Evolutionary conservation across 2,113 vertebrate species (phyloP).

Genomic region (Gnathonemus echidnorhynchus): DNA sequence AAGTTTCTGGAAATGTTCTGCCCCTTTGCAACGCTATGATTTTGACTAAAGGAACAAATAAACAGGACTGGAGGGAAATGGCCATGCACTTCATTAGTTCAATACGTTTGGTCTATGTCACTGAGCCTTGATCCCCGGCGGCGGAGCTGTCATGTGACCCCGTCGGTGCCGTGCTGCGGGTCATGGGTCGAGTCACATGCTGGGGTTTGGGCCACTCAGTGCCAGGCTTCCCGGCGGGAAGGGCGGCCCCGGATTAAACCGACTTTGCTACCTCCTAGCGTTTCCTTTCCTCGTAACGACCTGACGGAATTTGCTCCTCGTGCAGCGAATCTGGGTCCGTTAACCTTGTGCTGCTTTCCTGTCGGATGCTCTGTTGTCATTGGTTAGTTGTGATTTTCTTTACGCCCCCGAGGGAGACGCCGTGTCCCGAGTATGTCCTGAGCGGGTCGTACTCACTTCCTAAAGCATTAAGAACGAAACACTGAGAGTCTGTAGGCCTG

Average conservation of each 20-base stretch:
- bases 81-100: not conserved
- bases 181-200: conserved; percentile 48
- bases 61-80: not conserved
- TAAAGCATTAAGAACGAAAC: not conserved
- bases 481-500: not conserved
- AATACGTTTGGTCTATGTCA: not conserved
- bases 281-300: not conserved
- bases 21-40: not conserved
- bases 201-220: conserved; percentile 7
- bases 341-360: not conserved
- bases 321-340: not conserved
- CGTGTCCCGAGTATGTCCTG: not conserved
- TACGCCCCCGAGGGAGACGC: not conserved
- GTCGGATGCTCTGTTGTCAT: not conserved
- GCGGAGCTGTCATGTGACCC: conserved; percentile 47
- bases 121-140: not conserved
- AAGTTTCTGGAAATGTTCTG: too few relatives aligned
- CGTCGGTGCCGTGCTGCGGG: conserved; percentile 31
- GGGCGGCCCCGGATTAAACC: not conserved
- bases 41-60: not conserved
- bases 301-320: not conserved
- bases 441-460: not conserved
- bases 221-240: not conserved
- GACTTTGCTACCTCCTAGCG: not conserved
- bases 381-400: not conserved